These are phyloP conservation scores for Corbicula japonica DNA, from an alignment of 2,888 invertebrate species.

Conservation along the genomic window DNA sequence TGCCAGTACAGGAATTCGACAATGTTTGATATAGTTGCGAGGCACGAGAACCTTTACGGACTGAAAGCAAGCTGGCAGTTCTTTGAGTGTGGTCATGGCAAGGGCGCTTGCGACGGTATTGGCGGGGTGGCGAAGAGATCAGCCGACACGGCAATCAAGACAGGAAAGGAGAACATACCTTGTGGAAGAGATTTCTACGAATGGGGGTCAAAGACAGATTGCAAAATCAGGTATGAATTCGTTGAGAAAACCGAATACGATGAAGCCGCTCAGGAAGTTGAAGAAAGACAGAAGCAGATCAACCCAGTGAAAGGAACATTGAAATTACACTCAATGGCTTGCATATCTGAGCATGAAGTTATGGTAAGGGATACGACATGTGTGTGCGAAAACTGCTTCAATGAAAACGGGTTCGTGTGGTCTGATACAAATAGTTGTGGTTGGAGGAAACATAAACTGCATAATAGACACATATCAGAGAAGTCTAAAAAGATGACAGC, in stretches of 20 bases:
- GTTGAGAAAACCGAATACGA: conserved; percentile 23
- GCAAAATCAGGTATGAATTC: conserved; percentile 34
- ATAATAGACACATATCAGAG: no score
- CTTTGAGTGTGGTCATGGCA: conserved; percentile 41
- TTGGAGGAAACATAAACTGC: conserved; percentile 7
- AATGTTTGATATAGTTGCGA: conserved; percentile 31
- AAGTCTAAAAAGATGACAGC: no score
- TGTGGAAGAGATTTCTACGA: conserved; percentile 34
- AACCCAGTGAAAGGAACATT: conserved; percentile 34
- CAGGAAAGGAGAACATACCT: conserved; percentile 34
- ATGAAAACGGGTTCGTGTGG: conserved; percentile 23
- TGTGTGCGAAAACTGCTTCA: conserved; percentile 29
- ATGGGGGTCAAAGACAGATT: conserved; percentile 31
- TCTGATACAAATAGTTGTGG: conserved; percentile 26
- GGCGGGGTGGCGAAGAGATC: conserved; percentile 36
- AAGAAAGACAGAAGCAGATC: conserved; percentile 14
- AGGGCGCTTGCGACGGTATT: conserved; percentile 40
- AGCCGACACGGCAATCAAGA: conserved; percentile 28
- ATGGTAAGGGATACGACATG: conserved; percentile 42
- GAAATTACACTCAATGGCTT: conserved; percentile 26
- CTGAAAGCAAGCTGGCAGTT: conserved; percentile 38
- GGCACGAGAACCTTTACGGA: conserved; percentile 11
- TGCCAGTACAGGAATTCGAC: conserved; percentile 29
- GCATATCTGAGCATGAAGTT: conserved; percentile 17
- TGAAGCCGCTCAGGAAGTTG: neutral